Evolutionary conservation across 1,140 invertebrate genomes (phyloP).

Genomic region (Diploscapter pachys): DNA sequence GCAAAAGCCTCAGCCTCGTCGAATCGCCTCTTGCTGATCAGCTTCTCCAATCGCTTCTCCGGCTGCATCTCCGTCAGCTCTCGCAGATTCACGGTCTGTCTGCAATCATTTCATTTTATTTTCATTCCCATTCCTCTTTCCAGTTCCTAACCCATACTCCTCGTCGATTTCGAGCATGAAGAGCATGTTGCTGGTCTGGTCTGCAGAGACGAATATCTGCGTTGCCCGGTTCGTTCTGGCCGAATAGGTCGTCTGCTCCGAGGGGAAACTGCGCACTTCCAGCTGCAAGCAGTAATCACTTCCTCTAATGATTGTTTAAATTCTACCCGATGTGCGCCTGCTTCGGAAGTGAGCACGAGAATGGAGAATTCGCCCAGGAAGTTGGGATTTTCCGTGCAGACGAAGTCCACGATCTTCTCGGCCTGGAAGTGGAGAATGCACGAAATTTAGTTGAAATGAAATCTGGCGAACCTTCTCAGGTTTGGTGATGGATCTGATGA

Average conservation of each 20-base stretch:
- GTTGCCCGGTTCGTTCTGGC: background rate
- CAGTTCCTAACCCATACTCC: background rate
- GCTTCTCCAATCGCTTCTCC: background rate
- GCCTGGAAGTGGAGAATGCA: background rate
- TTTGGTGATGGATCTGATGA: background rate
- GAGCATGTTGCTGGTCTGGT: constrained; percentile 4
- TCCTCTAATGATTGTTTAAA: background rate
- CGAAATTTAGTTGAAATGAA: background rate
- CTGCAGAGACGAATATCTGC: background rate
- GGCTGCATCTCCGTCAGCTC: constrained; percentile 6
- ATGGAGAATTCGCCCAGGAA: constrained; percentile 2
- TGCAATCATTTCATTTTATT: background rate
- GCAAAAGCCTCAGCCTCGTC: constrained; percentile 12
- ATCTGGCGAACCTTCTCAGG: background rate
- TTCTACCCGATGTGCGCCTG: background rate
- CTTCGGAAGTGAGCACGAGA: background rate
- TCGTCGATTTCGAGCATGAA: background rate
- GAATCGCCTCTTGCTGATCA: constrained; percentile 5
- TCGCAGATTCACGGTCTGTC: background rate
- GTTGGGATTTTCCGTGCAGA: constrained; percentile 2
- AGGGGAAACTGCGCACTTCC: background rate
- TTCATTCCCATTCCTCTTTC: no score
- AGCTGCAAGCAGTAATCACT: background rate
- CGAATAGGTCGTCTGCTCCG: background rate
- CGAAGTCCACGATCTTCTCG: background rate